Percentiles rank a stretch among this genome's conserved stretches.
These are phyloP conservation scores for Girardia tigrina DNA, from an alignment of 2,888 invertebrate genomes.

Conservation along the genomic window DNA sequence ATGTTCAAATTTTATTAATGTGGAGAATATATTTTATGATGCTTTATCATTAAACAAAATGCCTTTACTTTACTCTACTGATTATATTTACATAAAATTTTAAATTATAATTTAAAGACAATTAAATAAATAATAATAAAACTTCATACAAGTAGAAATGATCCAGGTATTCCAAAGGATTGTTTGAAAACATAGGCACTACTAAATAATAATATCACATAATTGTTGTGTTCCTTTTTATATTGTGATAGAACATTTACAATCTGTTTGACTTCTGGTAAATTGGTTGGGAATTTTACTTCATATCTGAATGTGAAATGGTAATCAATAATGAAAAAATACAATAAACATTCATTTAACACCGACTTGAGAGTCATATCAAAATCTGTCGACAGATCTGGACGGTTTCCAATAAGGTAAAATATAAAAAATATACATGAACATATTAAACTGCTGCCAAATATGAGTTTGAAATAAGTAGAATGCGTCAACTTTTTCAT, in stretches of 20 bases:
- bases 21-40: too few species aligned
- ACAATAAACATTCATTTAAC: neutral
- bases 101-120: slow-evolving; percentile 21
- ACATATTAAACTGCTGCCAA: neutral
- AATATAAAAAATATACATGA: neutral
- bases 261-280: slow-evolving; percentile 50
- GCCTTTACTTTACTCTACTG: too few species aligned
- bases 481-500: neutral
- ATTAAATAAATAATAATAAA: neutral
- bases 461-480: neutral
- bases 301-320: slow-evolving; percentile 38
- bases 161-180: slow-evolving; percentile 58
- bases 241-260: slow-evolving; percentile 50
- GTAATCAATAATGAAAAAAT: neutral
- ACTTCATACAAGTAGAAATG: slow-evolving; percentile 55
- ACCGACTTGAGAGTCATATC: slow-evolving; percentile 2
- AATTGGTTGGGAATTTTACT: slow-evolving; percentile 51
- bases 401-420: neutral
- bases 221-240: slow-evolving; percentile 51
- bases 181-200: slow-evolving; percentile 57
- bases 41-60: too few species aligned
- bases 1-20: too few species aligned
- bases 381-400: neutral
- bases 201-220: slow-evolving; percentile 54
- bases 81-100: too few species aligned